Percentiles rank a stretch among this genome's conserved stretches.
Evolutionary conservation across 1,140 invertebrate genomes (phyloP).

Genomic region (Acyrthosiphon pisum): DNA sequence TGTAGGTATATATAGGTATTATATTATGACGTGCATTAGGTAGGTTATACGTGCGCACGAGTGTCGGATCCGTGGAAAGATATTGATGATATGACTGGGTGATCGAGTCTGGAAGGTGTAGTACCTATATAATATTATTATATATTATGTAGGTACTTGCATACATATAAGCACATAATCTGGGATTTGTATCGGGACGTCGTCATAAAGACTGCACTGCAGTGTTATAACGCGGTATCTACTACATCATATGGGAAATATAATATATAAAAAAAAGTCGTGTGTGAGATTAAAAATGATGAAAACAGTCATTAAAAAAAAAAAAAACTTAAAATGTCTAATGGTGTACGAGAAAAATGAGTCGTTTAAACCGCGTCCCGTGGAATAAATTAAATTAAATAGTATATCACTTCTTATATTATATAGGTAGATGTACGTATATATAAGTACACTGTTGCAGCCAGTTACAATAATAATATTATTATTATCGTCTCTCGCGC

Average conservation of each 20-base stretch:
- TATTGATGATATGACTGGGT: not conserved
- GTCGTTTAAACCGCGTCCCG: not conserved
- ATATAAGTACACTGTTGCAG: no score
- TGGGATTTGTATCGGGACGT: conserved; percentile 3
- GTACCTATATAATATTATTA: not conserved
- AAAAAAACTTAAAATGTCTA: not conserved
- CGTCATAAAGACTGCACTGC: not conserved
- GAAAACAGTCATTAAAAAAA: conserved; percentile 21
- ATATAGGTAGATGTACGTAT: not conserved
- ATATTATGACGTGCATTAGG: not conserved
- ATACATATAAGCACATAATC: not conserved
- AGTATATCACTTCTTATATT: not conserved
- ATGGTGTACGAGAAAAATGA: not conserved
- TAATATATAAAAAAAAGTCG: not conserved
- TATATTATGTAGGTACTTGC: not conserved
- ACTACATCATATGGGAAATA: not conserved
- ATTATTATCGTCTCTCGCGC: not conserved
- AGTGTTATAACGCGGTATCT: not conserved
- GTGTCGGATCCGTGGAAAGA: not conserved
- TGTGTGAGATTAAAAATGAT: conserved; percentile 26
- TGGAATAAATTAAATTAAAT: not conserved
- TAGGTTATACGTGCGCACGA: not conserved
- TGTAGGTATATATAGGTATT: not conserved
- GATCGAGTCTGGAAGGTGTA: not conserved
- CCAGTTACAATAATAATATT: not conserved